Conservation (phyloP, 2,888 invertebrate genomes). For the Pandemis cinnamomeana region DNA sequence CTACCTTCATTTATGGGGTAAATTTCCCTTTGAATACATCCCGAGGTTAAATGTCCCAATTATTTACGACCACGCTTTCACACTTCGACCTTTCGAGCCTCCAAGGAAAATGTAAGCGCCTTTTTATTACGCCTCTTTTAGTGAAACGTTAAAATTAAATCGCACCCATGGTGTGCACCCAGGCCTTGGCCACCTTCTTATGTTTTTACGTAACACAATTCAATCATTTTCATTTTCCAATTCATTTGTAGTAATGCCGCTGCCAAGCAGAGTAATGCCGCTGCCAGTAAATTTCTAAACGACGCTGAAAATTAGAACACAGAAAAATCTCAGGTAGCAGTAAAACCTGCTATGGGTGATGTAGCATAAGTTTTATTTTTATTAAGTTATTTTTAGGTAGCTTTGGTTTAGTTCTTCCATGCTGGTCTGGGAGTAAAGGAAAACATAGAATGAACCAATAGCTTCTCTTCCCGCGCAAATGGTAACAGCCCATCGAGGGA, state of each 20-base stretch:
- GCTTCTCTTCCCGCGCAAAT: no score
- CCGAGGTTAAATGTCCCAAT: conserved; percentile 66
- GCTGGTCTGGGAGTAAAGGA: no score
- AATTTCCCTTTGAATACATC: conserved; percentile 62
- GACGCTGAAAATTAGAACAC: no score
- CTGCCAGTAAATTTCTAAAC: no score
- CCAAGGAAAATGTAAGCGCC: conserved; percentile 58
- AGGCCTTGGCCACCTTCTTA: conserved; percentile 1
- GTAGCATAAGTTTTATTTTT: no score
- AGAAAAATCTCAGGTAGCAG: no score
- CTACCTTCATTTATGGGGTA: conserved; percentile 61
- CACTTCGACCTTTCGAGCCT: conserved; percentile 55
- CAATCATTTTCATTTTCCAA: not conserved
- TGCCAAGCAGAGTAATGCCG: no score
- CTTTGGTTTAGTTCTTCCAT: no score
- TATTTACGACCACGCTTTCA: conserved; percentile 65
- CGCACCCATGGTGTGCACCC: conserved; percentile 48
- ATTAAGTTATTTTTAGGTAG: no score
- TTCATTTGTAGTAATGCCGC: not conserved
- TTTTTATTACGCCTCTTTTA: conserved; percentile 62
- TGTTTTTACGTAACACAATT: not conserved
- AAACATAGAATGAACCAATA: no score
- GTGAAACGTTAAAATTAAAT: conserved; percentile 63
- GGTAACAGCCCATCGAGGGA: no score
- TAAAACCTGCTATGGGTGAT: no score